Evolutionary conservation across 2,888 invertebrate species (phyloP), one percentile per base, ranked within the genome.

Genomic region (Drosophila macrospina): DNA sequence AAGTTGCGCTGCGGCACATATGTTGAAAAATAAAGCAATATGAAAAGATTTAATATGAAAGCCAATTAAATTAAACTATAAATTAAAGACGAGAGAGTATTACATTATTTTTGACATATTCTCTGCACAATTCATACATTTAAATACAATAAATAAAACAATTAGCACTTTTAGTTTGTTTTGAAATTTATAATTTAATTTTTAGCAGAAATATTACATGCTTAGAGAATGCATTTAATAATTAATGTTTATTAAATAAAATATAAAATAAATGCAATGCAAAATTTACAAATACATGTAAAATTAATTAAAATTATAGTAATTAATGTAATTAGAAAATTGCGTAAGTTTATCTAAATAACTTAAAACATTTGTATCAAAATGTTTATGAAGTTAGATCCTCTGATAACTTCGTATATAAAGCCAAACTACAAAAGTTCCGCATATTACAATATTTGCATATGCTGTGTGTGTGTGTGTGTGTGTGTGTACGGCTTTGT

Each of bases 401-500:
- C 44, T 32, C 44, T 54, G 77, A 75, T 75, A 67, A 62, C 37
- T 51, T 34, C 16, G 50, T 59, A 48, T 47, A 61, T 36, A 48
- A 32, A 61, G 42, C 16, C 48, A 36, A 50, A 32, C 77, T 26
- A 57, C 65, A 74, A 70, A 66, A 72, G 74, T 73, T 80, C 71
- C 86, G 77, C 74, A 74, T 75, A 67, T 69, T 65, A 70, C 64
- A 75, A 66, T 72, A 83, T 83, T 83, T 85, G 87, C 83, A 83
- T 83, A 81, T 42, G 83, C 52, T 48, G 7, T 34, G 2, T 28
- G 16, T 28, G 24, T 47, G 11, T 34, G 26, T 36, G 41, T 24
- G 26, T 15, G 8, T 34, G n/a, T 64, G n/a, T 52, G 37, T 45
- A 2, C 20, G 20, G 20, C 1, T 20, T 20, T 20, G 39, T 67